Conservation (phyloP, 2,797 vertebrate species). For the Lutjanus argentimaculatus region DNA sequence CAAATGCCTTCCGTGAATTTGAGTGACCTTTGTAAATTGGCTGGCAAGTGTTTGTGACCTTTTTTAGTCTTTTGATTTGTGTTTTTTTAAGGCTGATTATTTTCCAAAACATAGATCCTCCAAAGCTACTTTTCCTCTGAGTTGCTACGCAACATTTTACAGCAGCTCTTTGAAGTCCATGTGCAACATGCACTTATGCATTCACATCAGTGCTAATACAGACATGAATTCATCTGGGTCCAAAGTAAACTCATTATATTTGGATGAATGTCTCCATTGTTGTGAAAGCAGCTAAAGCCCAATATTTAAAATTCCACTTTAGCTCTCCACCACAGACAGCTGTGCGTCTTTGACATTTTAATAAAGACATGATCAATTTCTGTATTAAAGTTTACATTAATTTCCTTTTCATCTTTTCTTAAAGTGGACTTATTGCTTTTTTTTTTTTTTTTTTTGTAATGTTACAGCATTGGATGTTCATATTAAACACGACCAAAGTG, state of each 20-base stretch:
- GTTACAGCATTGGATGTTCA: too few species aligned
- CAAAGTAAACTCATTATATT: conserved; percentile 2
- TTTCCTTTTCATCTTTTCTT: neutral
- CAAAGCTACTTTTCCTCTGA: neutral
- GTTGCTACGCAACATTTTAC: neutral
- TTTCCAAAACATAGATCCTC: conserved; percentile 7
- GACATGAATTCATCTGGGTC: neutral
- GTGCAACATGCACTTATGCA: neutral
- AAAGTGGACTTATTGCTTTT: neutral
- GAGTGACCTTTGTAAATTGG: conserved; percentile 29
- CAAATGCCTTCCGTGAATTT: conserved; percentile 1
- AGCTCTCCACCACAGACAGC: neutral
- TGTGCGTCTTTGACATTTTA: conserved; percentile 1
- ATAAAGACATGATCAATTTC: neutral
- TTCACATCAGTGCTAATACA: neutral
- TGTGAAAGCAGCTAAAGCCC: neutral
- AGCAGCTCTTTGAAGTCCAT: conserved; percentile 10
- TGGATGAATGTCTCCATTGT: conserved; percentile 38
- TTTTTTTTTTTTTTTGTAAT: too few species aligned
- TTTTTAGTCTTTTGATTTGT: neutral
- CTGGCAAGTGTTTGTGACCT: neutral
- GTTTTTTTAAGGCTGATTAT: neutral
- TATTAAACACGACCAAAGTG: too few species aligned
- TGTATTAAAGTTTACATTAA: neutral
- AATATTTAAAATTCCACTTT: conserved; percentile 29